Evolutionary conservation across 2,797 vertebrate species (phyloP), one percentile per base, ranked within the genome.

Genomic region (Trachops cirrhosus): DNA sequence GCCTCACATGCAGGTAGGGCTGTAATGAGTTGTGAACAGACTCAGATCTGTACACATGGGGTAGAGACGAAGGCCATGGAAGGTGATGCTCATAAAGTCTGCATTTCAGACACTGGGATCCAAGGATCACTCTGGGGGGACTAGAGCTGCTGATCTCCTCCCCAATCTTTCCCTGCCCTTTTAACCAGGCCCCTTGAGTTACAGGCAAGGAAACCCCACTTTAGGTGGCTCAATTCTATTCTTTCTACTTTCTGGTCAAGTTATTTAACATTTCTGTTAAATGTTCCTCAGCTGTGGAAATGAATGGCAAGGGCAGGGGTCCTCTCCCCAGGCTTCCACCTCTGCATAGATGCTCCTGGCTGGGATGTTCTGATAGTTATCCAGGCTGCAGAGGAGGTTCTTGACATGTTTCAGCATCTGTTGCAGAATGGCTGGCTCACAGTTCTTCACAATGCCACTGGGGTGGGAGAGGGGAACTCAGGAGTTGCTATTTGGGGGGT

Each of bases 391-490:
- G 6, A 96, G 87, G 19, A 89, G 11, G 37, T 70, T 95, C 37
- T 44, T 48, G n/a, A 77, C 68, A 0, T 41, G 67, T 19, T 64
- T 91, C 52, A 96, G 46, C 18, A 89, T n/a, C 22, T 24, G 84
- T 21, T 82, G 87, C 54, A 96, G 90, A 8, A 94, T 19, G 29
- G 9, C n/a, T 15, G 74, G 79, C 14, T 90, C 67, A 24, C 78
- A 95, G 34, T 50, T 87, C 62, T 86, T 86, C 70, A 96, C 90
- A 14, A 97, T 77, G 74, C 78, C 94, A 6, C 95, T 97, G 78
- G 48, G 48, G 68, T 41, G 74, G 71, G 59, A 80, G 50, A 91
- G 10, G 85, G 39, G 73, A 80, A 22, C 39, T 50, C 59, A 62
- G 9, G 24, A 16, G 37, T 96, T 89, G 62, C 74, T 29, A 75